phyloP scores from a whole-genome alignment of 2,113 vertebrate species.

The Corynorhinus townsendii region DNA sequence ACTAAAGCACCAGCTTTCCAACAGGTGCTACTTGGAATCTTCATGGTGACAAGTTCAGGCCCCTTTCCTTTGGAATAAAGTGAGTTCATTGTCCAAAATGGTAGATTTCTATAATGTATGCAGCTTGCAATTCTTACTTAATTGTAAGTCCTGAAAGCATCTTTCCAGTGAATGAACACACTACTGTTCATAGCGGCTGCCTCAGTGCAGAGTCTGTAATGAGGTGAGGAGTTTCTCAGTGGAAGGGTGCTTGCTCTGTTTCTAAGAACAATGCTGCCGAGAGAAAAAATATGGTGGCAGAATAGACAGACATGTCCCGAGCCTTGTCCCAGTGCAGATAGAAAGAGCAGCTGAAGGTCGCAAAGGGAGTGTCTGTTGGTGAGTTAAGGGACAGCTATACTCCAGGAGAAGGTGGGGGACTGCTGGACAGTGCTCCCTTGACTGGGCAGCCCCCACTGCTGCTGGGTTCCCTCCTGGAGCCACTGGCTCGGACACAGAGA shows the following conservation, averaged over 20 bases:
- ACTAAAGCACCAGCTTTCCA: neutral
- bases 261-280: neutral
- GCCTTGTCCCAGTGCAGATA: too few relatives aligned
- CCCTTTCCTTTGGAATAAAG: constrained; percentile 36
- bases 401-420: too few relatives aligned
- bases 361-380: too few relatives aligned
- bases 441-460: too few relatives aligned
- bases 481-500: too few relatives aligned
- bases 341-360: too few relatives aligned
- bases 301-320: too few relatives aligned
- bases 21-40: neutral
- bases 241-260: neutral
- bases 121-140: neutral
- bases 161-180: neutral
- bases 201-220: neutral
- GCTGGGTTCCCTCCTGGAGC: too few relatives aligned
- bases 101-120: neutral
- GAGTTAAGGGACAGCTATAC: too few relatives aligned
- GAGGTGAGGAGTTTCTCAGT: neutral
- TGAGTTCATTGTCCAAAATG: neutral
- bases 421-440: too few relatives aligned
- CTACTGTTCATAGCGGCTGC: neutral
- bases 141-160: neutral
- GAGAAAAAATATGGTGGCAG: too few relatives aligned
- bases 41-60: neutral